phyloP scores from a whole-genome alignment of 2,113 vertebrate genomes.

The Tamias sibiricus region DNA sequence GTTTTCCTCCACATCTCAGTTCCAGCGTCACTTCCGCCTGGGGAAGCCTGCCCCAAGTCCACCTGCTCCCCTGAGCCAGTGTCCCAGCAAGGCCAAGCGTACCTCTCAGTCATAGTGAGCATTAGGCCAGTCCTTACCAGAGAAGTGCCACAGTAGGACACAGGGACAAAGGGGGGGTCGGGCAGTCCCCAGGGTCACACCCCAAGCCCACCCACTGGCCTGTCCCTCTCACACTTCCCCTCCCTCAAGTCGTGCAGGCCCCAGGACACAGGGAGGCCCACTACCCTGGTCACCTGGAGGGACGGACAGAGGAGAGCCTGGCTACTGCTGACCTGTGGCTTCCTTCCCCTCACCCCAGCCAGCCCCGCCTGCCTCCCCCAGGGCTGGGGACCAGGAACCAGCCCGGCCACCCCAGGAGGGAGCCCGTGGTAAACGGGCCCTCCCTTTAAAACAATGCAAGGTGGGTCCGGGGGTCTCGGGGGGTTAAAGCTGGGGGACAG shows the following conservation, averaged over 20 bases:
- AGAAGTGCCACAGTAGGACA: not conserved
- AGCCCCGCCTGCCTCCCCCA: accelerated
- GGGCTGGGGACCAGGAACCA: accelerated
- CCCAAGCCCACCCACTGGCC: no score
- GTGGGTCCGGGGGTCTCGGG: no score
- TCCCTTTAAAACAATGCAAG: not conserved
- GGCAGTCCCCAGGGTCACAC: not conserved
- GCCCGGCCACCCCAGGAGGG: accelerated
- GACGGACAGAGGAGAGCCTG: not conserved
- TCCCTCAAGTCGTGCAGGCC: accelerated
- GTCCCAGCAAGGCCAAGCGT: no score
- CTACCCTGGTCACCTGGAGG: not conserved
- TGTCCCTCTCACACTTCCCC: not conserved
- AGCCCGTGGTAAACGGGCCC: not conserved
- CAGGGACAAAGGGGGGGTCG: no score
- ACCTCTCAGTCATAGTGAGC: accelerated
- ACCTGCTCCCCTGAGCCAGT: not conserved
- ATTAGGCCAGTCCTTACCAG: not conserved
- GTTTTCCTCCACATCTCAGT: not conserved
- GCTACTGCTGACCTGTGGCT: accelerated
- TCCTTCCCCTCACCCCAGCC: accelerated
- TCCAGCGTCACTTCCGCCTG: no score
- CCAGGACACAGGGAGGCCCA: not conserved
- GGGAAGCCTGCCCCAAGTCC: not conserved
- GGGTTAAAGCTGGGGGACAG: no score